phyloP scores from a whole-genome alignment of 2,797 vertebrate genomes.

The Staurois parvus region DNA sequence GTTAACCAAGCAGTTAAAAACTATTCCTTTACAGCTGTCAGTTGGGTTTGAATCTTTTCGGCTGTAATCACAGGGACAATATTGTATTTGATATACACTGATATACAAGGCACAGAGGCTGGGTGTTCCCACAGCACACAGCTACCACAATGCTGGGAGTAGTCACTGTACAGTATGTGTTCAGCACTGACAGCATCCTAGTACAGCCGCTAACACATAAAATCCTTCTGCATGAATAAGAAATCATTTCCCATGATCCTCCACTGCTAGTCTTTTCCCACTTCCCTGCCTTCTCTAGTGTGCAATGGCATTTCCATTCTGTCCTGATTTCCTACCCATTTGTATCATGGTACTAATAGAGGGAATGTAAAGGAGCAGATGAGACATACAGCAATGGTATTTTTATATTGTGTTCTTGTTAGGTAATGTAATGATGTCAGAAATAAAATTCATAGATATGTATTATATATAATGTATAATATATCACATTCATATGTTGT shows the following conservation, averaged over 20 bases:
- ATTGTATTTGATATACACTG: too few relatives aligned
- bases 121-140: neutral
- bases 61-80: too few relatives aligned
- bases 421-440: too few relatives aligned
- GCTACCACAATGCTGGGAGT: neutral
- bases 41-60: too few relatives aligned
- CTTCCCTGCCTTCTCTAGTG: constrained; percentile 17
- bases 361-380: neutral
- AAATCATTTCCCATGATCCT: constrained; percentile 32
- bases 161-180: neutral
- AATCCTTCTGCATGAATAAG: constrained; percentile 13
- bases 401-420: too few relatives aligned
- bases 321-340: constrained; percentile 7
- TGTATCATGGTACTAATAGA: constrained; percentile 10
- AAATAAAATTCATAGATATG: too few relatives aligned
- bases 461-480: too few relatives aligned
- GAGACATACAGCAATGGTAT: neutral
- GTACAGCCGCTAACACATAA: neutral
- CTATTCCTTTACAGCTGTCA: too few relatives aligned
- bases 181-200: neutral
- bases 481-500: too few relatives aligned
- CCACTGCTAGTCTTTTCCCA: constrained; percentile 2
- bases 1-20: too few relatives aligned
- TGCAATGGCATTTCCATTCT: neutral
- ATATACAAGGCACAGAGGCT: neutral